Evolutionary conservation across 2,888 invertebrate species (phyloP), one percentile per base, ranked within the genome.

Genomic region (Xylophagus ater): DNA sequence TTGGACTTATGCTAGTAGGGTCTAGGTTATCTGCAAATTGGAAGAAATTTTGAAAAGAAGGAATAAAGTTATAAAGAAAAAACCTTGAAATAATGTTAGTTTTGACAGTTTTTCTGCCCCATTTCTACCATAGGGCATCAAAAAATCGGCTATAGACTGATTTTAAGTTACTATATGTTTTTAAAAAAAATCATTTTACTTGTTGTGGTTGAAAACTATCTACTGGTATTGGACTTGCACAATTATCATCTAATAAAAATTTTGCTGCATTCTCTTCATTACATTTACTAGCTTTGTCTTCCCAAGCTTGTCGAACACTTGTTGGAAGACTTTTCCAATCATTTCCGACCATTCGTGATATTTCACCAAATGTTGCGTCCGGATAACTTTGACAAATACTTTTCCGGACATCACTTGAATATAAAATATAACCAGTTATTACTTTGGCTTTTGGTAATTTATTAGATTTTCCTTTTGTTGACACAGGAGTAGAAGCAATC

Each of bases 401-500:
- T 62, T 92, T 90, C 39, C 98, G 75, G 33, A 92, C 83, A 68
- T 98, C 97, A 56, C 94, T 87, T 28, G 97, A 94, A 69, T 94
- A 98, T 43, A 98, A 73, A 51, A 98, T 97, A 70, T 98, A 98
- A 7, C 97, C 97, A 43, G 94, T 96, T 47, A 87, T 73, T 66
- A 87, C 82, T 69, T 84, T 86, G 51, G 78, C 78, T 56, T 76
- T 63, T 55, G 38, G 69, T 58, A 51, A 44, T 37, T 53, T 52
- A 39, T 41, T 35, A 13, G 49, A 45, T 32, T 46, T 47, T 1
- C 49, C 39, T 36, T 62, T 62, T 2, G 60, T 58, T 18, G 62
- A 58, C 1, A 62, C 41, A 3, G 64, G 62, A 1, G 74, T 59
- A 1, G 65, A 59, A 39, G 65, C 62, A 38, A 63, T 58, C 0